Evolutionary conservation across 2,888 invertebrate genomes (phyloP).

Genomic region (Tenthredo mesomela): DNA sequence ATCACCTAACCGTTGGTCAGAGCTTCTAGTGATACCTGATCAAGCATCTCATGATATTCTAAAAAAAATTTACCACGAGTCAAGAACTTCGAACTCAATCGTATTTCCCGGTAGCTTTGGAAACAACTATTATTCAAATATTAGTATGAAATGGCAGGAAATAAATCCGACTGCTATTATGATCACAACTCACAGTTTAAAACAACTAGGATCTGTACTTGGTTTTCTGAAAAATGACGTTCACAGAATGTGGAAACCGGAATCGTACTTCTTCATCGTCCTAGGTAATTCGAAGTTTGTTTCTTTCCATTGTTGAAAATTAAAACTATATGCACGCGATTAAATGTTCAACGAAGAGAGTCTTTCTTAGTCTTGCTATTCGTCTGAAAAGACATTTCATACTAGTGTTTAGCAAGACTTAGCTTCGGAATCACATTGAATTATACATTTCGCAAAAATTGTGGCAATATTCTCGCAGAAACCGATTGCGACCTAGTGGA

Average conservation of each 20-base stretch:
- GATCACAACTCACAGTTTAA: background rate
- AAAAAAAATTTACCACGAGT: background rate
- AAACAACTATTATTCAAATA: background rate
- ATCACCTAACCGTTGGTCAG: background rate
- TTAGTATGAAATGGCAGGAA: background rate
- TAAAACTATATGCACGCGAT: no score
- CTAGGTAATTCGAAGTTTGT: background rate
- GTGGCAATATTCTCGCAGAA: background rate
- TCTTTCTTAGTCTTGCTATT: no score
- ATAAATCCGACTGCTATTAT: background rate
- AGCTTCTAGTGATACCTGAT: background rate
- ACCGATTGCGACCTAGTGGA: background rate
- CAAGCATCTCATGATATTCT: background rate
- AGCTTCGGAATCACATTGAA: background rate
- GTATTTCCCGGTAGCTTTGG: background rate
- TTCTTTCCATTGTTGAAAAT: background rate
- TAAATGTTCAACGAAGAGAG: background rate
- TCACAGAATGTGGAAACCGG: background rate
- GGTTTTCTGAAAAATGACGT: background rate
- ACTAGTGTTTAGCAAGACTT: background rate
- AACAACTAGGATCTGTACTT: background rate
- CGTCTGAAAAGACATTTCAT: no score
- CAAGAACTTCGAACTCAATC: background rate
- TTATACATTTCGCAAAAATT: background rate
- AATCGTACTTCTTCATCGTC: constrained; percentile 10